Evolutionary conservation across 2,113 vertebrate genomes (phyloP).

Genomic region (Menura novaehollandiae): DNA sequence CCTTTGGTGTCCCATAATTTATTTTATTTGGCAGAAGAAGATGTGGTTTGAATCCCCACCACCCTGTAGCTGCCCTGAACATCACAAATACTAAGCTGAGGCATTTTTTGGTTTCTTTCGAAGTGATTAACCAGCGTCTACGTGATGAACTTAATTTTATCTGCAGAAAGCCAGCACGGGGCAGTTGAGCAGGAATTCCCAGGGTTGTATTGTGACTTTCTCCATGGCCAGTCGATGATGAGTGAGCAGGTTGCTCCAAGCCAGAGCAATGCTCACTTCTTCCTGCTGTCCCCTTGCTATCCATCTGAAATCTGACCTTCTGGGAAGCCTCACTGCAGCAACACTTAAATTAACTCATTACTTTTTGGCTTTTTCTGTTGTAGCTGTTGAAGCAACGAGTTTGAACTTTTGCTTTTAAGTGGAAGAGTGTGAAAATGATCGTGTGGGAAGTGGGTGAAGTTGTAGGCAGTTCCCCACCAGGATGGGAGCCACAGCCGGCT

Average conservation of each 20-base stretch:
- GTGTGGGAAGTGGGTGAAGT: not conserved
- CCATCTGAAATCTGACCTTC: not conserved
- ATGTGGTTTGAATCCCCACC: not conserved
- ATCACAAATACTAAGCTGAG: not conserved
- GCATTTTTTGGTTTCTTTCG: not conserved
- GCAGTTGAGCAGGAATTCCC: not conserved
- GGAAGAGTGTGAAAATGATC: not conserved
- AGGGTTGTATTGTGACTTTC: not conserved
- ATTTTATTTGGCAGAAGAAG: conserved; percentile 9
- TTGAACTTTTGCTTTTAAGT: not conserved
- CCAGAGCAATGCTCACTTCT: not conserved
- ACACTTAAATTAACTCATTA: not conserved
- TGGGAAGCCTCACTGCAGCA: not conserved
- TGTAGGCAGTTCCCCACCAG: not conserved
- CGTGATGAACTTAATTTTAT: not conserved
- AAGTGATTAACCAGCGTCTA: not conserved
- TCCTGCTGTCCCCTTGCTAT: accelerated
- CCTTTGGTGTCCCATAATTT: not conserved
- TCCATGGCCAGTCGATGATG: not conserved
- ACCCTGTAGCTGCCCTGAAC: not conserved
- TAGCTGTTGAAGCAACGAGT: not conserved
- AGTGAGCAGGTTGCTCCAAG: not conserved
- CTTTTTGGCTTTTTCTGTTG: not conserved
- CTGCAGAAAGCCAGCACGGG: not conserved
- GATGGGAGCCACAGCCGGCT: not conserved